These are phyloP conservation scores for Madoqua kirkii DNA, from an alignment of 2,113 vertebrate genomes.

Conservation along the genomic window DNA sequence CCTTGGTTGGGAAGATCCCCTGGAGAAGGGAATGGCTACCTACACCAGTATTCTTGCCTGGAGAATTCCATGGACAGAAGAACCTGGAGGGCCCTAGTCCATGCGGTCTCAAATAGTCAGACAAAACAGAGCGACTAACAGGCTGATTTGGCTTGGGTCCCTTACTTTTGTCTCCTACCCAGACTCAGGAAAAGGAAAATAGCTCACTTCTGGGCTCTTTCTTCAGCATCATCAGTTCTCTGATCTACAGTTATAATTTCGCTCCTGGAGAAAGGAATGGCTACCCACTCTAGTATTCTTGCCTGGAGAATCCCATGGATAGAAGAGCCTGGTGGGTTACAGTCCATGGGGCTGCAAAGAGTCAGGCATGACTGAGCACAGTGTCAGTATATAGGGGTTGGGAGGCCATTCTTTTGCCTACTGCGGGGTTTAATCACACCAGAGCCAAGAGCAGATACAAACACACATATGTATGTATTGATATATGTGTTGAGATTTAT, in stretches of 20 bases:
- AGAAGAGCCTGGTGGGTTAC: background rate
- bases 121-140: background rate
- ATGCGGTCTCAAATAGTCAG: background rate
- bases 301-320: background rate
- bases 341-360: background rate
- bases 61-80: background rate
- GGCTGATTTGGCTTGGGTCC: background rate
- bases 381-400: background rate
- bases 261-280: background rate
- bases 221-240: background rate
- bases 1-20: background rate
- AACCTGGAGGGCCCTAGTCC: background rate
- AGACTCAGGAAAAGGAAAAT: background rate
- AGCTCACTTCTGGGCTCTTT: background rate
- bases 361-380: background rate
- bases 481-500: background rate
- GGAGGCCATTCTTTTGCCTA: background rate
- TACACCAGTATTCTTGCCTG: background rate
- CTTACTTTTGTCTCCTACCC: background rate
- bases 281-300: background rate
- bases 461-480: background rate
- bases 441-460: background rate
- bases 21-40: background rate
- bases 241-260: background rate
- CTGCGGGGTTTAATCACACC: background rate